These are phyloP conservation scores for Protobothrops mucrosquamatus DNA, from an alignment of 2,113 vertebrate species.

Conservation along the genomic window DNA sequence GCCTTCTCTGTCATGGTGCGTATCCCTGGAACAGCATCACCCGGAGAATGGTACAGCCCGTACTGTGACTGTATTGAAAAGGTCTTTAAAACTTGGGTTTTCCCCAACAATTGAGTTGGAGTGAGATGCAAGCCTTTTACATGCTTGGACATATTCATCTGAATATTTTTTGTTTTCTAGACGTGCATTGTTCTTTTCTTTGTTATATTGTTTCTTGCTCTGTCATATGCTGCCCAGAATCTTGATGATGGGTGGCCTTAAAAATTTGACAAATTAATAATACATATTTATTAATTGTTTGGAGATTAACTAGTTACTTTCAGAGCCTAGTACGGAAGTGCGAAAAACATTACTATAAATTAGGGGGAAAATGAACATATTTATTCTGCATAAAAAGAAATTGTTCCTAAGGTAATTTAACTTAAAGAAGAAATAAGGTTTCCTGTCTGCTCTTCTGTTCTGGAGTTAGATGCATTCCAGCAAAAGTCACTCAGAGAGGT, in stretches of 20 bases:
- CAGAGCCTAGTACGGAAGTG: neutral
- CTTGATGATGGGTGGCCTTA: neutral
- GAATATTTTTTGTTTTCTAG: neutral
- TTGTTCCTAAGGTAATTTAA: neutral
- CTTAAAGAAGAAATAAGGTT: neutral
- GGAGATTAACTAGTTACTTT: neutral
- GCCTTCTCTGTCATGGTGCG: neutral
- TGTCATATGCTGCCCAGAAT: neutral
- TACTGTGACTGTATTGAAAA: neutral
- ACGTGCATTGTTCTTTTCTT: neutral
- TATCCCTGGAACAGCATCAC: neutral
- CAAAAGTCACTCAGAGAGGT: neutral
- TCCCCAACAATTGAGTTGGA: neutral
- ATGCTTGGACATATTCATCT: neutral
- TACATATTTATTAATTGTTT: neutral
- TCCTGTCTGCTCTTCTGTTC: neutral
- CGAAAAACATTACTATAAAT: neutral
- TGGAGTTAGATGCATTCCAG: neutral
- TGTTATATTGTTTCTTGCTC: neutral
- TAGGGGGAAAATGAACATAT: too few species aligned
- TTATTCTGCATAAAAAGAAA: neutral
- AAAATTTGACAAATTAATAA: neutral
- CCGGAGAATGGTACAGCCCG: neutral
- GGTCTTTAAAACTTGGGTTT: neutral
- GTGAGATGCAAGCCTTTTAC: neutral